Evolutionary conservation across 2,888 invertebrate genomes (phyloP), one percentile per base, ranked within the genome.

Genomic region (Micoletzkya japonica): DNA sequence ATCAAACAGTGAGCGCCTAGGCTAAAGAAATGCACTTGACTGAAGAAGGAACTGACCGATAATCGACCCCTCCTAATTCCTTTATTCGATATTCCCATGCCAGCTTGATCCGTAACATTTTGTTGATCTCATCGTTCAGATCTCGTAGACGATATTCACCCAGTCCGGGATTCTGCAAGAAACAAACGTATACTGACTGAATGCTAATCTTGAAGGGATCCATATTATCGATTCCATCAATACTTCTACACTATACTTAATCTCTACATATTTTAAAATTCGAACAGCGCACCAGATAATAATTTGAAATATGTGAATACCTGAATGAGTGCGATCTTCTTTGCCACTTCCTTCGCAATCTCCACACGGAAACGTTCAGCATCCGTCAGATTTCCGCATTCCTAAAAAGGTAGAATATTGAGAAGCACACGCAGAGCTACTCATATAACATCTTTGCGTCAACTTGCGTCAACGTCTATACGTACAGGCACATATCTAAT

Each of bases 71-170:
- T 0, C 96, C 96, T 0, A 99, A 88, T 72, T 94, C 91, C 79
- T 92, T 91, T 77, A 99, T 97, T 86, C 96, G 92, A 67, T 92
- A 92, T 86, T 99, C 98, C 98, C 98, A 99, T 71, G 88, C 87
- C 34, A 87, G 84, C 76, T 89, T 89, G 86, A 97, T 95, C 59
- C 96, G 89, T 72, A 99, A 89, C 75, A 97, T 87, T 87, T 98
- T 97, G 87, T 99, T 99, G 79, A 99, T 99, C 87, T 99, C 97
- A 88, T 99, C 98, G 86, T 99, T 99, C 30, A 99, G 88, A 86
- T 99, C 98, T 24, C 98, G 90, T 76, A 99, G 93, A 32, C 96
- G 91, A 86, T 96, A 99, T 87, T 99, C 98, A 2, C 98, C 98
- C n/a, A 98, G 89, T 71, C 98, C 97, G 77, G 97, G 81, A 74